Base-by-base conservation (phyloP, 2,888 invertebrate genomes). In the Idaea biselata region DNA sequence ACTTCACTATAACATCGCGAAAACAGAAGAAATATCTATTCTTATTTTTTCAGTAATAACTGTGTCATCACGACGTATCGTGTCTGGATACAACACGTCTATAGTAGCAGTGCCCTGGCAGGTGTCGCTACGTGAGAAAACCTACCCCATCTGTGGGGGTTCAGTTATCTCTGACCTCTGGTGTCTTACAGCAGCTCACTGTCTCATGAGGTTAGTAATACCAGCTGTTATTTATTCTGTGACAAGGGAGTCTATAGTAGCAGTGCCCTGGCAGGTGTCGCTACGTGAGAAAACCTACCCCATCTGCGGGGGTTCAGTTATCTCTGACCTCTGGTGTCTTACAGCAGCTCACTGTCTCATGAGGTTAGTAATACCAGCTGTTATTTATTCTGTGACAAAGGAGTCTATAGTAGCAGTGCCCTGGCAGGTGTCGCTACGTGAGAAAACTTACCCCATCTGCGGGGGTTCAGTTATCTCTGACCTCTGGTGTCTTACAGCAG, bases 61-160 rank as follows among this genome's bases (percentile, higher is more conserved):
- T n/a, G 82, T 75, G 1, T 86, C 82, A 18, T 89, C 90, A 0
- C 80, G 91, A 0, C 86, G 91, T 55, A 91, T 92, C 57, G 91
- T 94, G n/a, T 87, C 90, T 0, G 94, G 94, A 0, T 88, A 89
- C 0, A 88, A 90, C 75, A 88, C 89, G 0, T 93, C 91, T 0
- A 94, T 94, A 66, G 80, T 84, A 0, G 89, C 92, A 0, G 88
- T 93, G 1, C 94, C 94, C 0, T 93, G 94, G 88, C 93, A 94
- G 75, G 88, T 93, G 16, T 93, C 93, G 0, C 73, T 94, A 3
- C 72, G 90, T 6, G 88, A 90, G 74, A 84, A 85, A 69, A 85
- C 84, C 0, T 84, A 81, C 65, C 93, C 93, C n/a, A 89, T 89
- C 65, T 94, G 94, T 63, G 94, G 94, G 0, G 94, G 90, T 0